A percentile compares a stretch with the other conserved stretches of the same genome.
Evolutionary conservation across 2,888 invertebrate species (phyloP).

Genomic region (Noctua pronuba): DNA sequence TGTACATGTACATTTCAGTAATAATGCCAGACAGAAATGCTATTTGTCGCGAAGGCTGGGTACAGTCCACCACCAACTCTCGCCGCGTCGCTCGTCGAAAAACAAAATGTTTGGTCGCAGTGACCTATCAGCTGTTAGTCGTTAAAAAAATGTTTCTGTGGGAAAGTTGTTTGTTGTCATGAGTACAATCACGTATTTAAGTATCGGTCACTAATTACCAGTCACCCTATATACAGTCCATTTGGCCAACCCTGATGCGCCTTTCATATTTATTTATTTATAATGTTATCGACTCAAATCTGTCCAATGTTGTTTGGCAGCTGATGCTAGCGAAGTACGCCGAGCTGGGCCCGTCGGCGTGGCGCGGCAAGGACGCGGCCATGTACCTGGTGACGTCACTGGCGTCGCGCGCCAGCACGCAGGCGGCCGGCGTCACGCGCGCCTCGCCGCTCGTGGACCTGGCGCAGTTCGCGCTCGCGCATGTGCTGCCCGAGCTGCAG

Average conservation of each 20-base stretch:
- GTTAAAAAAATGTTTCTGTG: no score
- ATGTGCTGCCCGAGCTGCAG: constrained; percentile 96
- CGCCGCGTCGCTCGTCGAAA: no score
- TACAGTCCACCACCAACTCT: no score
- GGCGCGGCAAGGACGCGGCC: constrained; percentile 99
- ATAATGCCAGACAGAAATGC: no score
- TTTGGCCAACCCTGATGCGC: not conserved
- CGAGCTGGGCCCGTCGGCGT: constrained; percentile 94
- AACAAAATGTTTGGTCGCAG: no score
- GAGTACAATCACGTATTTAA: no score
- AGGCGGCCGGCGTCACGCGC: constrained; percentile 97
- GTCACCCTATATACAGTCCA: no score
- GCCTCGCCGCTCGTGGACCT: constrained; percentile 97
- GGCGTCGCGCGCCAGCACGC: constrained; percentile 96
- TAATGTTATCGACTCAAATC: not conserved
- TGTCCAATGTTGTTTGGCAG: constrained; percentile 73
- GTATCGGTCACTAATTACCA: no score
- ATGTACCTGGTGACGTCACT: constrained; percentile 98
- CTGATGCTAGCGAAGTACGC: constrained; percentile 94
- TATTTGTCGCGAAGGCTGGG: no score
- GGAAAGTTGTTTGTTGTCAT: no score
- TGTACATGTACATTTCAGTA: no score
- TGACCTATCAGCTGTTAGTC: no score
- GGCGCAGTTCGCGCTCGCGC: constrained; percentile 96
- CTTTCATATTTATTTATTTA: not conserved